Evolutionary conservation across 2,888 invertebrate species (phyloP), one percentile per base, ranked within the genome.

Genomic region (Tridacna gigas): DNA sequence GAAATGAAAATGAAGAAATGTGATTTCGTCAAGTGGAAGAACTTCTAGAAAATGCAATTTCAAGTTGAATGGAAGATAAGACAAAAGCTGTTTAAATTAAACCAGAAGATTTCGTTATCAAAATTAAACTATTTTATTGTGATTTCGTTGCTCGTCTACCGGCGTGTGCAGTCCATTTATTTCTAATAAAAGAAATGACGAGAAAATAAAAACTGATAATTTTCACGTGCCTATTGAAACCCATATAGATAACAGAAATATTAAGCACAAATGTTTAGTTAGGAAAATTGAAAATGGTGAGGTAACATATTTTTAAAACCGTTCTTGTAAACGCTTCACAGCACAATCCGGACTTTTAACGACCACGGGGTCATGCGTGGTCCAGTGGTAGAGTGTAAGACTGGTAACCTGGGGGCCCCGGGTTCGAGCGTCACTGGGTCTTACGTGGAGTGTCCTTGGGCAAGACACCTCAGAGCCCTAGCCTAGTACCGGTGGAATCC

Each of bases 71-170:
- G 51, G 2, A 0, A 25, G 71, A 71, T 71, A 71, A 71, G 71
- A 51, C 45, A 47, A 69, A n/a, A 69, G n/a, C 47, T 22, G n/a
- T 48, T 71, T 51, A 48, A 71, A 71, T 71, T 51, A 71, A 51
- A 71, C 22, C 25, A n/a, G 71, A 26, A 71, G 71, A 71, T 71
- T 71, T 51, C 26, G 25, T 71, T 71, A 71, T 71, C 71, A 71
- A 71, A 47, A 71, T 71, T 71, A 51, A 22, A 71, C 71, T 15
- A 37, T 71, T 71, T 71, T 71, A 71, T 71, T 71, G 71, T 71
- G 71, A 71, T 71, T 71, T 71, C 25, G 51, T 51, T 71, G 48
- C 48, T 12, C 51, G 3, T 25, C 25, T 71, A 51, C 51, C 71
- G 26, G 48, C 22, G 25, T 47, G 12, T 71, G 71, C 71, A 71